A percentile compares a stretch with the other conserved stretches of the same genome.
Conservation (phyloP, 2,113 vertebrate genomes). For the Caretta caretta region DNA sequence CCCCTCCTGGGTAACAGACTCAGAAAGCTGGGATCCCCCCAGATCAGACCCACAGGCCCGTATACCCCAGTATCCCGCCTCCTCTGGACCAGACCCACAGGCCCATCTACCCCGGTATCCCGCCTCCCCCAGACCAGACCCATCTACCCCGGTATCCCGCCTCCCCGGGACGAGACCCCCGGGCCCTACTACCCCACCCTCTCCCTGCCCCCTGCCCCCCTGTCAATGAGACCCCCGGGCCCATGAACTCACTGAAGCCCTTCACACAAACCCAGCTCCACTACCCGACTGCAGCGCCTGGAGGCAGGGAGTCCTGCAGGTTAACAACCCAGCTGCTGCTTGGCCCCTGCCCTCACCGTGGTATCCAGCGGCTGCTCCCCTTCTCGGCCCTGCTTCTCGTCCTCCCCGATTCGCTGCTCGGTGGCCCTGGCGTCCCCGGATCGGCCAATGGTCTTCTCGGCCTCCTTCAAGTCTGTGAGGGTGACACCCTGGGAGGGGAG, state of each 20-base stretch:
- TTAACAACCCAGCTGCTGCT: neutral
- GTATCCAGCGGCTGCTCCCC: slow-evolving; percentile 13
- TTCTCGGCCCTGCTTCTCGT: slow-evolving; percentile 6
- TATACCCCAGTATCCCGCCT: no score
- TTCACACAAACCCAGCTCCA: neutral
- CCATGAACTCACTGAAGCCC: neutral
- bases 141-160: neutral
- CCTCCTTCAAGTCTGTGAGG: slow-evolving; percentile 91
- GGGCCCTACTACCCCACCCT: no score
- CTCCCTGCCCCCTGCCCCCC: neutral
- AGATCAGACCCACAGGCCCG: no score
- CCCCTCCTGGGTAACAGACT: neutral
- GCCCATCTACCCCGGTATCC: neutral
- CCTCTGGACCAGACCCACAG: no score
- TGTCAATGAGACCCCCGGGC: no score
- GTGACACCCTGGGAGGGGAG: slow-evolving; percentile 87
- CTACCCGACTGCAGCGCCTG: neutral
- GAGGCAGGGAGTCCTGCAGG: neutral
- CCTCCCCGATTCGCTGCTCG: slow-evolving; percentile 45
- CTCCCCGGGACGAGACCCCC: no score
- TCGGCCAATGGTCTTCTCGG: slow-evolving; percentile 81
- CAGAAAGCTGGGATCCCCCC: neutral
- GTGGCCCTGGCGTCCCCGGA: neutral
- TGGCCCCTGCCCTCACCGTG: neutral
- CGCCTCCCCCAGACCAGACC: neutral